These are phyloP conservation scores for Macrobrachium nipponense DNA, from an alignment of 1,140 invertebrate genomes.

Conservation along the genomic window DNA sequence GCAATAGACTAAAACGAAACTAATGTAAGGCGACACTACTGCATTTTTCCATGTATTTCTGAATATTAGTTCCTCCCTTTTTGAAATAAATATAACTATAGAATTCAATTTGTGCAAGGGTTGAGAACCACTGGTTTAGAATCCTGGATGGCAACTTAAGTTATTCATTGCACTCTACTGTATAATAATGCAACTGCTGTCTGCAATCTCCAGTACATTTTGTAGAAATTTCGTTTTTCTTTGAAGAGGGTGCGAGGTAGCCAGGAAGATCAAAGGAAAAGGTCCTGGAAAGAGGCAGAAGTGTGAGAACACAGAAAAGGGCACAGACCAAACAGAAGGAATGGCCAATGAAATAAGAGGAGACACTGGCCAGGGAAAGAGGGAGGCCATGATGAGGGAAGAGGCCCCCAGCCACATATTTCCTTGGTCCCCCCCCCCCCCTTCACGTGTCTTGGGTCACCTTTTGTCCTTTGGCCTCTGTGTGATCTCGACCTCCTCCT, in stretches of 20 bases:
- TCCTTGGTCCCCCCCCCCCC: too few species aligned
- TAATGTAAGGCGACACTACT: too few species aligned
- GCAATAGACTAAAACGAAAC: too few species aligned
- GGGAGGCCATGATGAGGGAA: background rate
- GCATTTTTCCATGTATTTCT: too few species aligned
- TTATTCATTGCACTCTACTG: too few species aligned
- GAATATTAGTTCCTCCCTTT: too few species aligned
- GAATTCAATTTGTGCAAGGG: too few species aligned
- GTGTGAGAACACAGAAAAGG: background rate
- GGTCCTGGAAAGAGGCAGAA: background rate
- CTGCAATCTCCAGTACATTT: background rate
- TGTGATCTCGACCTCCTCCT: background rate
- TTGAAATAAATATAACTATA: too few species aligned
- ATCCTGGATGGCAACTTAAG: too few species aligned
- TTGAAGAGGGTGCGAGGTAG: background rate
- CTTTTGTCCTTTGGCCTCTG: background rate
- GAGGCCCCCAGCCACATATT: background rate
- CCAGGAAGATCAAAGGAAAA: background rate
- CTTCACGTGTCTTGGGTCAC: too few species aligned
- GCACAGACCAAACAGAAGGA: background rate
- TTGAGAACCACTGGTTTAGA: too few species aligned
- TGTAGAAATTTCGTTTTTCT: background rate
- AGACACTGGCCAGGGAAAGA: background rate
- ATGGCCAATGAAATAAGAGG: background rate
- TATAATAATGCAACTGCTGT: too few species aligned